Percentiles rank a stretch among this genome's conserved stretches.
Conservation (phyloP, 2,888 invertebrate genomes). For the Eustalomyia histrio region DNA sequence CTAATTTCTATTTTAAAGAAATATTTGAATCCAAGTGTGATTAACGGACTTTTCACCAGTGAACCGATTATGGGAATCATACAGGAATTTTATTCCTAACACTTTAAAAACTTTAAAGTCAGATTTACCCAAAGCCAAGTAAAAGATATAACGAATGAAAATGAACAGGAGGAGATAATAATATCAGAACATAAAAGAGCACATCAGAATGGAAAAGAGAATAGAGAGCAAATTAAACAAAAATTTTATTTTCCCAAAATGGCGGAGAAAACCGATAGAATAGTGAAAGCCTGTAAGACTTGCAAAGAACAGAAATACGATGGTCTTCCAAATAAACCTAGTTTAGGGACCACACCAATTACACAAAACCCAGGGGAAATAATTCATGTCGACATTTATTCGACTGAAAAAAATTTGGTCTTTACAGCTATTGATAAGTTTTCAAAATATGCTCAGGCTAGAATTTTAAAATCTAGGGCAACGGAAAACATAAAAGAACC, state of each 20-base stretch:
- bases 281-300: too few relatives aligned
- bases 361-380: too few relatives aligned
- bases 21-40: conserved; percentile 25
- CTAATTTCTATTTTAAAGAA: neutral
- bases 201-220: conserved; percentile 43
- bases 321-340: too few relatives aligned
- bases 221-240: conserved; percentile 39
- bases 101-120: conserved; percentile 46
- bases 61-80: conserved; percentile 35
- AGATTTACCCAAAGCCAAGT: conserved; percentile 46
- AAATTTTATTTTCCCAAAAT: conserved; percentile 11
- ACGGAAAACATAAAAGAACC: conserved; percentile 38
- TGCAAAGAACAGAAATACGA: too few relatives aligned
- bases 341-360: too few relatives aligned
- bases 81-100: conserved; percentile 25
- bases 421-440: conserved; percentile 60
- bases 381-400: too few relatives aligned
- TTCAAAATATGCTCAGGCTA: conserved; percentile 48
- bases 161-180: conserved; percentile 26
- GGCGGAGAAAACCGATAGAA: too few relatives aligned
- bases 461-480: conserved; percentile 43
- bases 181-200: conserved; percentile 26
- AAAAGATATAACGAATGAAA: conserved; percentile 4
- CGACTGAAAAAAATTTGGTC: neutral
- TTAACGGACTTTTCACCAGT: conserved; percentile 36